Percentiles rank a stretch among this genome's conserved stretches.
Evolutionary conservation across 2,113 vertebrate species (phyloP).

Genomic region (Mesoclemmys tuberculata): DNA sequence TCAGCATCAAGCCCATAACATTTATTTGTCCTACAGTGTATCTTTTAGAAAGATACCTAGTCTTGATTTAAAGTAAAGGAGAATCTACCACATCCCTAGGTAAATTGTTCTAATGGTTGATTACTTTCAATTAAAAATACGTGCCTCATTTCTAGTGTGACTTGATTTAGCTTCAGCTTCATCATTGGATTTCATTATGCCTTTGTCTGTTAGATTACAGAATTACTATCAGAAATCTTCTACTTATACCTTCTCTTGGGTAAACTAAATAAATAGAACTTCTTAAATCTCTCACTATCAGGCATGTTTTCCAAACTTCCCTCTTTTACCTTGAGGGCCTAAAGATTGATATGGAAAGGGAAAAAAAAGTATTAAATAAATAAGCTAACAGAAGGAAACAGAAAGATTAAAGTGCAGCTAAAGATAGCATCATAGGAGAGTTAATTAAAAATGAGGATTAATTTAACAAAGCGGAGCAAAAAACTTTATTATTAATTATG

Average conservation of each 20-base stretch:
- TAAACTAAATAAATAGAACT: background rate
- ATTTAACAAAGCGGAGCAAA: background rate
- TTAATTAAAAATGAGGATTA: background rate
- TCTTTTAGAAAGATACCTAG: background rate
- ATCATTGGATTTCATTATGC: background rate
- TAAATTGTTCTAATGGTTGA: background rate
- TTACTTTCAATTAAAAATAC: background rate
- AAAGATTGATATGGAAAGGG: background rate
- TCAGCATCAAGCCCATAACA: background rate
- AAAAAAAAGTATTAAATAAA: background rate
- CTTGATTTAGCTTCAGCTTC: background rate
- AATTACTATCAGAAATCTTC: background rate
- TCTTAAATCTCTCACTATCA: too few relatives aligned
- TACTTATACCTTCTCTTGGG: background rate
- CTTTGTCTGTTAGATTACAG: background rate
- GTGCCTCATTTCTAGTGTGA: background rate
- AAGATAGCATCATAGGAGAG: too few relatives aligned
- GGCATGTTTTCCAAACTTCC: too few relatives aligned
- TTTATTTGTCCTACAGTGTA: background rate
- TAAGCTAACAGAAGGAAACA: accelerated
- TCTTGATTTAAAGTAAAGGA: background rate
- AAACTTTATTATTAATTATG: accelerated
- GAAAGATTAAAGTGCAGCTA: background rate
- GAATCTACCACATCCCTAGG: background rate
- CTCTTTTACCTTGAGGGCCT: background rate